phyloP scores from a whole-genome alignment of 2,113 vertebrate species.

The Sylvilagus bachmani region DNA sequence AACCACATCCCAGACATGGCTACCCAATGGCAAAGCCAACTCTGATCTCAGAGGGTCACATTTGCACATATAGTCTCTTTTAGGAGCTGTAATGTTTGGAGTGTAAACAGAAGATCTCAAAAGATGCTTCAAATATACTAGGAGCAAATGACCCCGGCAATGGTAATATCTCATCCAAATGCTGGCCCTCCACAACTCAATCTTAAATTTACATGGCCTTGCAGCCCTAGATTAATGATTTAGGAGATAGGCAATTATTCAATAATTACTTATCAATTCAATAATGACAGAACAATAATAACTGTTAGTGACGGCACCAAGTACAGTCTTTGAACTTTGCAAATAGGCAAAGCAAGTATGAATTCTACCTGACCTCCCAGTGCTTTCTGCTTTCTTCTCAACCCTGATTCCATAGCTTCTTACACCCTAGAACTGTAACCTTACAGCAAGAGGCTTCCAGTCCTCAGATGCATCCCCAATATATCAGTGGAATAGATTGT shows the following conservation, averaged over 20 bases:
- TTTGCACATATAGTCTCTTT: background rate
- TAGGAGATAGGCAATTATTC: background rate
- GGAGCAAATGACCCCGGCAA: background rate
- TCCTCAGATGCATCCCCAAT: background rate
- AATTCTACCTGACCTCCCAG: background rate
- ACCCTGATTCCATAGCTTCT: background rate
- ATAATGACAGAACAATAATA: background rate
- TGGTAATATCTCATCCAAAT: background rate
- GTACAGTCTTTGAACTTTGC: background rate
- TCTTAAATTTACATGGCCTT: background rate
- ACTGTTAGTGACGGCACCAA: background rate
- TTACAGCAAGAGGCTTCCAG: background rate
- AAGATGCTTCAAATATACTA: background rate
- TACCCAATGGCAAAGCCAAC: background rate
- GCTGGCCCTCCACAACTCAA: background rate
- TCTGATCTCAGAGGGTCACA: background rate
- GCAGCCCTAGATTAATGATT: background rate
- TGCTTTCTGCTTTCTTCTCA: background rate
- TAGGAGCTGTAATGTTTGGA: background rate
- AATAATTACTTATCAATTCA: too few relatives aligned
- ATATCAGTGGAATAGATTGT: background rate
- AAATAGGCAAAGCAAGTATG: background rate
- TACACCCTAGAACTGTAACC: background rate
- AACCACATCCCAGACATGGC: background rate
- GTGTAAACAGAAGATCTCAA: slow-evolving; percentile 24